phyloP scores from a whole-genome alignment of 2,888 invertebrate genomes.

The Drosophila planitibia region DNA sequence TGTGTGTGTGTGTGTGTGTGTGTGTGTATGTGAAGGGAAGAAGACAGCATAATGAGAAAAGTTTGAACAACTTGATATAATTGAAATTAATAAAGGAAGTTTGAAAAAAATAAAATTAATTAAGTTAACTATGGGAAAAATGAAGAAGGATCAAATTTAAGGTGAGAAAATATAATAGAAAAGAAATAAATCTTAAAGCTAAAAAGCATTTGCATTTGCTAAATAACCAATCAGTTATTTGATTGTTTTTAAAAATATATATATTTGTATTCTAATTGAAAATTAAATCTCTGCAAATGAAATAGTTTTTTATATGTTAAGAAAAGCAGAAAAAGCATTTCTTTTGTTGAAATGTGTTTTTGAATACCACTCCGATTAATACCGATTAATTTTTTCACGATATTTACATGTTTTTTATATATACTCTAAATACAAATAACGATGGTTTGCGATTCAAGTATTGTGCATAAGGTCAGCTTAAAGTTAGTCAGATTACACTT shows the following conservation, averaged over 20 bases:
- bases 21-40: not conserved
- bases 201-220: not conserved
- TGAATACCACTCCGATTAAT: too few relatives aligned
- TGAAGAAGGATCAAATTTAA: not conserved
- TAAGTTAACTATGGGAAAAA: not conserved
- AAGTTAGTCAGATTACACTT: not conserved
- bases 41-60: slow-evolving; percentile 2
- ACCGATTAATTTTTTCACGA: too few relatives aligned
- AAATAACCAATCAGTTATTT: not conserved
- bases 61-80: not conserved
- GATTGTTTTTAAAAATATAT: too few relatives aligned
- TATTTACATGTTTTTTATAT: not conserved
- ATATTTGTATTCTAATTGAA: too few relatives aligned
- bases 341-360: too few relatives aligned
- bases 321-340: too few relatives aligned
- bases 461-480: not conserved
- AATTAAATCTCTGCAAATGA: too few relatives aligned
- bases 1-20: not conserved
- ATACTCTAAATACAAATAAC: not conserved
- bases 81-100: slow-evolving; percentile 1
- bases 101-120: not conserved
- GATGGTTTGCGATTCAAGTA: too few relatives aligned
- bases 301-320: too few relatives aligned
- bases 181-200: not conserved
- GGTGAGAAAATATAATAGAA: not conserved